Evolutionary conservation across 2,888 invertebrate species (phyloP).

Genomic region (Himalopsyche tibetana): DNA sequence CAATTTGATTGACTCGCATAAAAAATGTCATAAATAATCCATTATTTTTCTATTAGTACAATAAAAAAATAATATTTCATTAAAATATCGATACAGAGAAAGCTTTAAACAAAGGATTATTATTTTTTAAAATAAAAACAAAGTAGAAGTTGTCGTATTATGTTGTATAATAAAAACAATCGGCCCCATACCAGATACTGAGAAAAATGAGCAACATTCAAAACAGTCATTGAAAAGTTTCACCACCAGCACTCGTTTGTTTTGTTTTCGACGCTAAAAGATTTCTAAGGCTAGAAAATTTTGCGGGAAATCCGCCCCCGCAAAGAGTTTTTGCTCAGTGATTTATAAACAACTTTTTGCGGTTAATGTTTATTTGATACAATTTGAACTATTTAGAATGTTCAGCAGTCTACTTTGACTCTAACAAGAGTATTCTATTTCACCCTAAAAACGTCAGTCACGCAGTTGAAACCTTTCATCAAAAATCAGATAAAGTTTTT

Average conservation of each 20-base stretch:
- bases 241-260: background rate
- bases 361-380: constrained; percentile 56
- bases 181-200: background rate
- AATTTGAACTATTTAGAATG: constrained; percentile 44
- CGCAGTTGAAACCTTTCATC: too few species aligned
- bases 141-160: background rate
- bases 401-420: background rate
- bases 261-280: background rate
- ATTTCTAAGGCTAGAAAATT: background rate
- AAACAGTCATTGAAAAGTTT: constrained; percentile 24
- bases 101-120: too few species aligned
- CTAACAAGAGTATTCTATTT: background rate
- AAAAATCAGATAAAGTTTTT: too few species aligned
- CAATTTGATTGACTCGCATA: too few species aligned
- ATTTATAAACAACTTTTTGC: constrained; percentile 47
- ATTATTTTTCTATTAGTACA: too few species aligned
- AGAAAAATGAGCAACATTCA: constrained; percentile 6
- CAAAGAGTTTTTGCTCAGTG: constrained; percentile 33
- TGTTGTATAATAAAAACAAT: background rate
- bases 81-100: too few species aligned
- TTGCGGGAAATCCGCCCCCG: background rate
- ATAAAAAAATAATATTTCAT: too few species aligned
- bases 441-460: too few species aligned
- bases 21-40: too few species aligned
- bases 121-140: too few species aligned